Evolutionary conservation across 2,797 vertebrate species (phyloP).

Genomic region (Ceryle rudis): DNA sequence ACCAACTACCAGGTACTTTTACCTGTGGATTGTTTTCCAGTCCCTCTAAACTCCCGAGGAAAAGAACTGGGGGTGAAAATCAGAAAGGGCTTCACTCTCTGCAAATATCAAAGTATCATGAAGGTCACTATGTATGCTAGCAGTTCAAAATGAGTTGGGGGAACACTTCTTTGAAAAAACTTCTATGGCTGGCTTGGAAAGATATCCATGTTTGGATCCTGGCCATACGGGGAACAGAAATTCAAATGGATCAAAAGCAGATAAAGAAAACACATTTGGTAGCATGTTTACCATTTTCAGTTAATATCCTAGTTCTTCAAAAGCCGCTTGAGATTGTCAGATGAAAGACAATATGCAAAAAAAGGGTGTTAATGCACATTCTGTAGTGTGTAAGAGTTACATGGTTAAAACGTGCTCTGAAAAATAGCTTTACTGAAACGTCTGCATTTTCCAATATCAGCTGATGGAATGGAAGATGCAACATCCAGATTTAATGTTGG

Average conservation of each 20-base stretch:
- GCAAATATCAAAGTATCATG: neutral
- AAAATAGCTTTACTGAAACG: conserved; percentile 15
- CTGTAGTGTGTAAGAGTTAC: neutral
- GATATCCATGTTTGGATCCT: neutral
- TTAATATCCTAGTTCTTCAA: neutral
- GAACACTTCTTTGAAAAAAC: neutral
- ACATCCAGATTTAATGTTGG: conserved; percentile 1
- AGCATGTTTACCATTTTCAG: neutral
- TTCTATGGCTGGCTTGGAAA: neutral
- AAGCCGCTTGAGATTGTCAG: neutral
- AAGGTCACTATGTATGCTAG: neutral
- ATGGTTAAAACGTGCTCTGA: neutral
- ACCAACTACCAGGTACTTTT: neutral
- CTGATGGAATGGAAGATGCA: neutral
- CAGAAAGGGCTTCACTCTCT: neutral
- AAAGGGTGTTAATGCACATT: neutral
- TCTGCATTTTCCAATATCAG: neutral
- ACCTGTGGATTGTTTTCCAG: neutral
- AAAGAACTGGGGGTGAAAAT: neutral
- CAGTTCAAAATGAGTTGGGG: neutral
- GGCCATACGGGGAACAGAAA: neutral
- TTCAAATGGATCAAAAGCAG: neutral
- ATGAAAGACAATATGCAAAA: neutral
- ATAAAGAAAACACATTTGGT: neutral
- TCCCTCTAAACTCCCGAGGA: neutral